Base-by-base conservation (phyloP, 2,797 vertebrate genomes). In the Mareca strepera region DNA sequence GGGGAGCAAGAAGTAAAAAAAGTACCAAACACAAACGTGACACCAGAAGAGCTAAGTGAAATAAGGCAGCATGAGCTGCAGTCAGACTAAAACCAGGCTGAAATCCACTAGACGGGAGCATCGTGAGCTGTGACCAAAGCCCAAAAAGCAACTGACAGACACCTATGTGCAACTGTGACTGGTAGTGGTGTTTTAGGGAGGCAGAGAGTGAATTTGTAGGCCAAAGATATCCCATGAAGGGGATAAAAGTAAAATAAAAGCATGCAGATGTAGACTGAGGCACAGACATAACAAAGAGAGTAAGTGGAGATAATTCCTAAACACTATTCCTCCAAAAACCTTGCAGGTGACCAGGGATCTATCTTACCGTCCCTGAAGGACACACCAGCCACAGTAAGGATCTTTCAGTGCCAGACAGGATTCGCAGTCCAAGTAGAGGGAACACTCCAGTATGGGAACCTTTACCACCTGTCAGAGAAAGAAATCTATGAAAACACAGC, bases 301-400 rank as follows among this genome's bases (percentile, higher is more conserved):
- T 17, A 75, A 86, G 23, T 1, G 6, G 50, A 69, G 59, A 59
- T 26, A 90, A 60, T 31, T 53, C 31, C 44, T 64, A 74, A 72
- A 37, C 44, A 50, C 17, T 31, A 11, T 28, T 29, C 53, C 64
- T 92, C 64, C 29, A 80, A 48, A 94, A 86, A 44, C 48, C 81
- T 64, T 66, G 59, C 53, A 93, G 68, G 28, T 31, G 8, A 39
- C 17, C 6, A 31, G 31, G 41, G 22, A 73, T 79, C 98, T 98
- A 15, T 88, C 99, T 98, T 96, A 99, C 99, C 98, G 98, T 97
- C 99, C 99, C 63, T 99, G 98, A 82, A 99, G 98, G 89, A 99
- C 98, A 96, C 99, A 99, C 99, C 99, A 99, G 83, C 99, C 99
- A 76, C 99, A 99, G 96, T 99, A 99, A 0, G 99, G 99, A 96